Conservation (phyloP, 2,888 invertebrate genomes). For the Lepas anatifera region DNA sequence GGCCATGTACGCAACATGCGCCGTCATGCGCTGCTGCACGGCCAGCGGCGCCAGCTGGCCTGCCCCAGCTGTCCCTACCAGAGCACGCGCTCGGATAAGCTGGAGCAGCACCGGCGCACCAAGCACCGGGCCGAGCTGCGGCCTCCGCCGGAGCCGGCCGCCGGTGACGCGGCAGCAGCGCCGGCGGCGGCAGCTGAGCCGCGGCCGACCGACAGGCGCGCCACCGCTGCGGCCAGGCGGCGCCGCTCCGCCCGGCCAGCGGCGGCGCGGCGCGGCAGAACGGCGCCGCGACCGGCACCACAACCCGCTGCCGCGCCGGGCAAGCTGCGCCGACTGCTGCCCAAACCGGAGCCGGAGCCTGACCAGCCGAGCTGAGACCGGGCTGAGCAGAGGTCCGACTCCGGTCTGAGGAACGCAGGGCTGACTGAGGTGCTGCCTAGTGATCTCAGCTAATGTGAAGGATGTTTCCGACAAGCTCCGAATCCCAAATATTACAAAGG, state of each 20-base stretch:
- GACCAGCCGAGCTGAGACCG: too few relatives aligned
- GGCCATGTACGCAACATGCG: conserved; percentile 44
- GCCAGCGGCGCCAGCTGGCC: neutral
- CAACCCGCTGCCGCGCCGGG: too few relatives aligned
- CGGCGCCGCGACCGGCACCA: neutral
- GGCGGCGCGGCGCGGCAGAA: neutral
- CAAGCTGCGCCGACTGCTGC: neutral
- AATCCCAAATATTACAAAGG: too few relatives aligned
- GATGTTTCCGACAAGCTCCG: too few relatives aligned
- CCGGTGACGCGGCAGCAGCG: too few relatives aligned
- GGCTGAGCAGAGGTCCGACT: too few relatives aligned
- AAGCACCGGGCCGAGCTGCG: conserved; percentile 15
- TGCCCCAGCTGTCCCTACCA: conserved; percentile 20
- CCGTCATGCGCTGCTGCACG: conserved; percentile 35
- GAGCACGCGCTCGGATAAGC: conserved; percentile 22
- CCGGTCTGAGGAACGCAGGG: too few relatives aligned
- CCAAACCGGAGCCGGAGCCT: neutral
- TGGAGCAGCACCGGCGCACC: conserved; percentile 17
- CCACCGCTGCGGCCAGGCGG: neutral
- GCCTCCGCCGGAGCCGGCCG: neutral
- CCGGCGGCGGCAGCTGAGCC: too few relatives aligned
- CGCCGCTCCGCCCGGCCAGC: neutral
- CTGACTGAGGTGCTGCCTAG: too few relatives aligned
- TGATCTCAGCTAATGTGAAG: too few relatives aligned
- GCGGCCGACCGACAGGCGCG: neutral